phyloP scores from a whole-genome alignment of 2,888 invertebrate species.

The Phasia obesa region DNA sequence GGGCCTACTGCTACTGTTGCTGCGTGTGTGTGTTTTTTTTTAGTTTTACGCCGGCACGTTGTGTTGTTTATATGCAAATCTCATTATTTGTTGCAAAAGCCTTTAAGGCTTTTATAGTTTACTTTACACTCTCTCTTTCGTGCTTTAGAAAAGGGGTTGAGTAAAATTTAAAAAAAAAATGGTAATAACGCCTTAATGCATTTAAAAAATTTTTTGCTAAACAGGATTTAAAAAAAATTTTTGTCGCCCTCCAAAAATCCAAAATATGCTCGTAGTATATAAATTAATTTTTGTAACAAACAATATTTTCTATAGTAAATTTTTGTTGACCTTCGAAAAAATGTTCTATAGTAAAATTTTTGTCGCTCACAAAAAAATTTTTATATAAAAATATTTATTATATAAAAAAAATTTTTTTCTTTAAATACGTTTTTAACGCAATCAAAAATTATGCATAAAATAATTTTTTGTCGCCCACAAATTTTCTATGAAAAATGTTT shows the following conservation, averaged over 20 bases:
- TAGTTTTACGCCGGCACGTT: constrained; percentile 30
- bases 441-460: no score
- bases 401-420: no score
- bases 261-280: no score
- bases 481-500: no score
- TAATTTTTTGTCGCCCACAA: no score
- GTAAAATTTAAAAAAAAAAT: not conserved
- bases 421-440: no score
- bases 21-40: constrained; percentile 18
- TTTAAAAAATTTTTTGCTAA: not conserved
- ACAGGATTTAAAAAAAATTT: not conserved
- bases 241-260: not conserved
- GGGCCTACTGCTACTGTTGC: constrained; percentile 35
- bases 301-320: no score
- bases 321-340: no score
- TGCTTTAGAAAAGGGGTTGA: not conserved
- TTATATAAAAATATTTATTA: no score
- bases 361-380: no score
- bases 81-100: constrained; percentile 71
- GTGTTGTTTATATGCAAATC: constrained; percentile 64
- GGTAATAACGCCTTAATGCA: not conserved
- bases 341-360: no score
- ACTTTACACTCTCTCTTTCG: constrained; percentile 3
- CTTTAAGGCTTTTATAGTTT: constrained; percentile 67
- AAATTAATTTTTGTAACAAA: no score